Evolutionary conservation across 2,797 vertebrate species (phyloP).

Genomic region (Luscinia megarhynchos): DNA sequence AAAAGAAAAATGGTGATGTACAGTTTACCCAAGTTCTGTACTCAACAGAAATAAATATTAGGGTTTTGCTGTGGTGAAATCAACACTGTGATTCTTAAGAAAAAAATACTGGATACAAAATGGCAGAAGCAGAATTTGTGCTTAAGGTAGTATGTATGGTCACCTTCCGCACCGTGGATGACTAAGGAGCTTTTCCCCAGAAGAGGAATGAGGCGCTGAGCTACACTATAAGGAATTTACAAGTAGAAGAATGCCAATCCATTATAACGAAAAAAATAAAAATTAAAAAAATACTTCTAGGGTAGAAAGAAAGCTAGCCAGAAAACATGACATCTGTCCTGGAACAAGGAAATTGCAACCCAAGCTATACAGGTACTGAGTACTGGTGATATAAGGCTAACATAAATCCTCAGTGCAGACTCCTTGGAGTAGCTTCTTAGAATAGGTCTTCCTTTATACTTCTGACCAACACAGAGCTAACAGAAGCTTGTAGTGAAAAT

Average conservation of each 20-base stretch:
- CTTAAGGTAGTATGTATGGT: not conserved
- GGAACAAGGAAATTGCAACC: not conserved
- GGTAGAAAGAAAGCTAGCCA: not conserved
- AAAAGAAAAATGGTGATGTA: not conserved
- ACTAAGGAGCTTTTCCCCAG: not conserved
- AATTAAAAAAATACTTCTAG: not conserved
- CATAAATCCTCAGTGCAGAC: not conserved
- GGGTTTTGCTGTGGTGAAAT: not conserved
- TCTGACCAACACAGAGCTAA: not conserved
- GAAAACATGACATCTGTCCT: not conserved
- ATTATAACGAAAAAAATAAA: not conserved
- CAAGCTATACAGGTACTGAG: not conserved
- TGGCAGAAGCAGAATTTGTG: constrained; percentile 4
- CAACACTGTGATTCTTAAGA: not conserved
- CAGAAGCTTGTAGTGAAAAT: not conserved
- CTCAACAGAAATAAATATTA: not conserved
- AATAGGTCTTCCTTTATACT: not conserved
- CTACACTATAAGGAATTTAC: not conserved
- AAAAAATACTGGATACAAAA: not conserved
- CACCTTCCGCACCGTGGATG: not conserved
- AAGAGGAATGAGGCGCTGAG: not conserved
- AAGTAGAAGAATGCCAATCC: not conserved
- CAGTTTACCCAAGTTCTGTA: not conserved
- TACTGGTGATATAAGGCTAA: not conserved
- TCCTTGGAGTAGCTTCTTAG: not conserved